Base-by-base conservation (phyloP, 2,113 vertebrate genomes). In the Boleophthalmus pectinirostris region DNA sequence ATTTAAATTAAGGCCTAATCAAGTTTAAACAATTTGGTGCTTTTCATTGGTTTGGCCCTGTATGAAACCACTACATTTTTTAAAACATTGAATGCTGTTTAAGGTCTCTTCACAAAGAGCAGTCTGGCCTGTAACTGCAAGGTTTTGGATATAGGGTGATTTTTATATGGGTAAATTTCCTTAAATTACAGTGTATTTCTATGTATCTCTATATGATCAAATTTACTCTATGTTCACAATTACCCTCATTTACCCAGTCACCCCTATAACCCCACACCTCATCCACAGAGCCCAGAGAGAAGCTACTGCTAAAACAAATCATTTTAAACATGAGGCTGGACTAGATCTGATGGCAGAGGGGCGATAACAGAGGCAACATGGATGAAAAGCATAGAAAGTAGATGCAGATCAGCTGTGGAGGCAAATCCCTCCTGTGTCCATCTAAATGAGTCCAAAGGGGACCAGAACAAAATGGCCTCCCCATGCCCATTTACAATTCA, bases 251-350 rank as follows among this genome's bases (percentile, higher is more conserved):
- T 73, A 64, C 72, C 74, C 77, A 24, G 76, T 23, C 57, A 12
- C 20, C 46, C 66, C 53, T 66, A 15, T 4, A 23, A 63, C 51
- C 24, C 46, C 25, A 53, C 81, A 77, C 73, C 72, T 63, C 68
- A 67, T 77, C 21, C 53, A 54, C 71, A 71, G 75, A 79, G 66
- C 73, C 76, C 77, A 33, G 69, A 58, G 56, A 76, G 92, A 88
- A 95, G 90, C 95, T 94, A 93, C 94, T 95, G 94, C 69, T 72
- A 91, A 95, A 96, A 94, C 88, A 93, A 94, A 96, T 97, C 95
- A 95, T 94, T 96, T 96, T 95, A 95, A 92, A 93, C 93, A 93
- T 91, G 83, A 93, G 88, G 90, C 80, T 80, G 89, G 84, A 76
- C 4, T 29, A 60, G 73, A 89, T 82, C 71, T 84, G 84, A 90